Conservation (phyloP, 2,888 invertebrate genomes). For the Incurvaria masculella region DNA sequence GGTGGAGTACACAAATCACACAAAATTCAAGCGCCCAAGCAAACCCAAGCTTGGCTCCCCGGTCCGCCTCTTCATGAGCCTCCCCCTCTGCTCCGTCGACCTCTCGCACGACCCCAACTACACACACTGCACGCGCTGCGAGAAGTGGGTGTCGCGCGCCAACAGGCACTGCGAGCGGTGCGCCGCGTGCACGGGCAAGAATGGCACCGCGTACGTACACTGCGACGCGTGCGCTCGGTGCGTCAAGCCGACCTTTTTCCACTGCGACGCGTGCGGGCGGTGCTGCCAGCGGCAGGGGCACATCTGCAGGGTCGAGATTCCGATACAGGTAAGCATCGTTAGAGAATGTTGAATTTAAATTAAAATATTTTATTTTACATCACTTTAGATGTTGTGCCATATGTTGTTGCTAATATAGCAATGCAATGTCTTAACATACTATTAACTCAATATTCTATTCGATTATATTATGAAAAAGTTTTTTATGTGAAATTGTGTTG, state of each 20-base stretch:
- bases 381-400: background rate
- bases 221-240: constrained; percentile 75
- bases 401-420: background rate
- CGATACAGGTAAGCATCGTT: constrained; percentile 32
- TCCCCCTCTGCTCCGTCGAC: constrained; percentile 52
- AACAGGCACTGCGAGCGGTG: constrained; percentile 46
- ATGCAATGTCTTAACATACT: too few relatives aligned
- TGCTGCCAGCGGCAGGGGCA: constrained; percentile 54
- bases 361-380: constrained; percentile 2
- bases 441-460: too few relatives aligned
- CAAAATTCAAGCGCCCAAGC: constrained; percentile 60
- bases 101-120: constrained; percentile 62
- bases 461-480: too few relatives aligned
- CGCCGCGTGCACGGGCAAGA: constrained; percentile 45
- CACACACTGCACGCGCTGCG: constrained; percentile 69
- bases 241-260: constrained; percentile 81
- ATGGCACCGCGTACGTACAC: constrained; percentile 69
- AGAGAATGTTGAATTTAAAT: background rate
- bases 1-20: constrained; percentile 79
- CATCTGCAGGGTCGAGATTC: constrained; percentile 33
- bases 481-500: too few relatives aligned
- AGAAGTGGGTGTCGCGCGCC: constrained; percentile 56
- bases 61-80: constrained; percentile 84
- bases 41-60: constrained; percentile 77
- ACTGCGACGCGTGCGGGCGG: constrained; percentile 68